Percentiles rank a stretch among this genome's conserved stretches.
Evolutionary conservation across 2,888 invertebrate species (phyloP).

Genomic region (Yponomeuta evonymella): DNA sequence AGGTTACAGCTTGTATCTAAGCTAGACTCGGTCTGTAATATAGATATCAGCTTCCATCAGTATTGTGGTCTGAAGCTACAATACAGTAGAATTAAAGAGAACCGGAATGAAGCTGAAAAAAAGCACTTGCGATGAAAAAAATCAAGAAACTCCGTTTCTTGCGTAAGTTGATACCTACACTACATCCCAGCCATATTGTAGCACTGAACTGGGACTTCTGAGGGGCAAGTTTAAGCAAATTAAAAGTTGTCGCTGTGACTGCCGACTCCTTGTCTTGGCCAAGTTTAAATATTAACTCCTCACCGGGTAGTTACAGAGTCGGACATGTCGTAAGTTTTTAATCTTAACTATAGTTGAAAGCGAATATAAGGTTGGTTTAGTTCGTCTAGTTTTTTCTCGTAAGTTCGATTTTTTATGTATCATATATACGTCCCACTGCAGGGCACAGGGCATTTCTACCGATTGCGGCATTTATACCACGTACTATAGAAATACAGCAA

Average conservation of each 20-base stretch:
- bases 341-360: not conserved
- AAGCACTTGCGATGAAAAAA: not conserved
- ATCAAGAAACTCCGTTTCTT: not conserved
- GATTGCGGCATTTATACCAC: too few relatives aligned
- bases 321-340: slow-evolving; percentile 63
- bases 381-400: too few relatives aligned
- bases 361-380: too few relatives aligned
- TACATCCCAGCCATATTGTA: not conserved
- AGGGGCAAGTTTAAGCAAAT: slow-evolving; percentile 74
- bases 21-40: too few relatives aligned
- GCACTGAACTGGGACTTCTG: slow-evolving; percentile 28
- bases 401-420: too few relatives aligned
- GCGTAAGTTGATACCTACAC: not conserved
- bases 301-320: slow-evolving; percentile 61
- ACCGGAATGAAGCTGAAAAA: not conserved
- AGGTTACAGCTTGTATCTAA: too few relatives aligned
- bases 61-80: too few relatives aligned
- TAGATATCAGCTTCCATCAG: too few relatives aligned
- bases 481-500: too few relatives aligned
- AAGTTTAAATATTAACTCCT: slow-evolving; percentile 73
- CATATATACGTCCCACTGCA: too few relatives aligned
- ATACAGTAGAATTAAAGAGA: too few relatives aligned
- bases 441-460: too few relatives aligned
- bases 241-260: slow-evolving; percentile 68
- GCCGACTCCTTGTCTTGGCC: slow-evolving; percentile 62